Conservation (phyloP, 1,140 invertebrate species). For the Pseudomyrmex gracilis region DNA sequence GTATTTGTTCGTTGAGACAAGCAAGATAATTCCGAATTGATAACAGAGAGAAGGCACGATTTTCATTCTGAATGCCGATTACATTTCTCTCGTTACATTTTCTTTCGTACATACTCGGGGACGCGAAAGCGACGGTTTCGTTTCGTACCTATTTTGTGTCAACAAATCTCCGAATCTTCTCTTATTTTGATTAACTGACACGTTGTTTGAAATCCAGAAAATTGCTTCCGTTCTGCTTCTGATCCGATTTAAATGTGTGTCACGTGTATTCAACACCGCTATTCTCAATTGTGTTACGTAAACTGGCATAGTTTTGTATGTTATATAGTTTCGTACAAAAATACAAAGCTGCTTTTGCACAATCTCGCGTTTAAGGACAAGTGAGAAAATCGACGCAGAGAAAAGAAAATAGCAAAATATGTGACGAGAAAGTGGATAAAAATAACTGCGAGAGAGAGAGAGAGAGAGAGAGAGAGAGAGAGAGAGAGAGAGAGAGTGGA, state of each 20-base stretch:
- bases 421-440: no score
- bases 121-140: not conserved
- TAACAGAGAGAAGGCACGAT: not conserved
- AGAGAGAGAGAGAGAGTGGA: not conserved
- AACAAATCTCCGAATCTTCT: slow-evolving; percentile 52
- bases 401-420: no score
- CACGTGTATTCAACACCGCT: no score
- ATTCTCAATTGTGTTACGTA: no score
- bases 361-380: not conserved
- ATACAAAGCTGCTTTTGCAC: not conserved
- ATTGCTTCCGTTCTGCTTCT: slow-evolving; percentile 6
- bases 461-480: not conserved
- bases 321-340: not conserved
- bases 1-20: slow-evolving; percentile 26
- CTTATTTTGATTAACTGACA: slow-evolving; percentile 4
- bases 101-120: not conserved
- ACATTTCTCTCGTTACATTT: slow-evolving; percentile 10
- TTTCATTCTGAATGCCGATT: not conserved
- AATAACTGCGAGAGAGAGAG: slow-evolving; percentile 8
- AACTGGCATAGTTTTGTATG: no score
- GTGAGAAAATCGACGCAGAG: not conserved
- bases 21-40: slow-evolving; percentile 27
- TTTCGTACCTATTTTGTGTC: not conserved
- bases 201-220: slow-evolving; percentile 61
- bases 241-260: no score